Percentiles rank a stretch among this genome's conserved stretches.
Evolutionary conservation across 2,113 vertebrate genomes (phyloP).

Genomic region (Pelodiscus sinensis): DNA sequence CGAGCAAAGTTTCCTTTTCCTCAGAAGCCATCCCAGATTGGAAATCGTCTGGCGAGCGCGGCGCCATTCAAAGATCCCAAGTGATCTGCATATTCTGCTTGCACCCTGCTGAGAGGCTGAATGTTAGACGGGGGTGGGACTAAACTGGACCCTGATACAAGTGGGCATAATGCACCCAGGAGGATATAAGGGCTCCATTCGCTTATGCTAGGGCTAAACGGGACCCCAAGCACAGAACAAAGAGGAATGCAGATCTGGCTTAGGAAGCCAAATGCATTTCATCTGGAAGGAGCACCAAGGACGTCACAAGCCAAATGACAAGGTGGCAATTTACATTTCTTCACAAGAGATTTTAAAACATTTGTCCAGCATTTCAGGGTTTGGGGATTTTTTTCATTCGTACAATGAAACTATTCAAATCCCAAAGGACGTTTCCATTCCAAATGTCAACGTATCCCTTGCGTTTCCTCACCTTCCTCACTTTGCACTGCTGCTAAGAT

Average conservation of each 20-base stretch:
- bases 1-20: background rate
- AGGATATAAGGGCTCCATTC: background rate
- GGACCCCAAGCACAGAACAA: background rate
- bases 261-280: background rate
- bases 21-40: background rate
- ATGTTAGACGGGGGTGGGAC: background rate
- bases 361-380: background rate
- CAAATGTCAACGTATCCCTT: background rate
- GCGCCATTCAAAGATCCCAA: background rate
- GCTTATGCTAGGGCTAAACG: background rate
- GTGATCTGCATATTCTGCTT: background rate
- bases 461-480: background rate
- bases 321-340: background rate
- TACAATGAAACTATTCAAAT: background rate
- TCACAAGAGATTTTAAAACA: background rate
- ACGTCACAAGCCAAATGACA: background rate
- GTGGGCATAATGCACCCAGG: background rate
- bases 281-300: background rate
- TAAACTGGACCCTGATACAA: background rate
- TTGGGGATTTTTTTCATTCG: background rate
- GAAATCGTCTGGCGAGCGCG: background rate
- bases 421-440: background rate
- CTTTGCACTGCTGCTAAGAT: background rate
- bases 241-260: background rate
- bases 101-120: background rate